Evolutionary conservation across 2,113 vertebrate species (phyloP).

Genomic region (Salvator merianae): DNA sequence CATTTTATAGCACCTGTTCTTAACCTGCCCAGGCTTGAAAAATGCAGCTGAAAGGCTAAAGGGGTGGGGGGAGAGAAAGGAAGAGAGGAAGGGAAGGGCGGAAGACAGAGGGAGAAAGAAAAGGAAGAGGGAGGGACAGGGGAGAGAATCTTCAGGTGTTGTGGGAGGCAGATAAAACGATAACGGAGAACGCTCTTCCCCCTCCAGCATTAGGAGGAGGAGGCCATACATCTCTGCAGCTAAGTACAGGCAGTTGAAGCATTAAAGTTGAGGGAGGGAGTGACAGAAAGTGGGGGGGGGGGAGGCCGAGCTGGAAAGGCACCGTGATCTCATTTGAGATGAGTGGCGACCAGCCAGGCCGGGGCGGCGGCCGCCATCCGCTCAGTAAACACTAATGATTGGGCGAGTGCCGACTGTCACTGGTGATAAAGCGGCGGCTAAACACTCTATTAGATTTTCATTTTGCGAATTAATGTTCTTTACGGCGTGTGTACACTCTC

Average conservation of each 20-base stretch:
- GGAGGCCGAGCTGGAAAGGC: background rate
- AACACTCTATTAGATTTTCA: constrained; percentile 80
- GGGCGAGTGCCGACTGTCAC: constrained; percentile 61
- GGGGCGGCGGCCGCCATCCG: constrained; percentile 44
- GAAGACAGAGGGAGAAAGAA: background rate
- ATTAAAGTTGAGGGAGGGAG: background rate
- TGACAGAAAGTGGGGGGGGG: too few species aligned
- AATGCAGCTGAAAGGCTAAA: too few species aligned
- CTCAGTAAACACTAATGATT: constrained; percentile 70
- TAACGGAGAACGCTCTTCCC: background rate
- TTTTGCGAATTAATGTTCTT: constrained; percentile 79
- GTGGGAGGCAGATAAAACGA: background rate
- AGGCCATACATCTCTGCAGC: background rate
- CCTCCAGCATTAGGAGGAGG: background rate
- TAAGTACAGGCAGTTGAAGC: background rate
- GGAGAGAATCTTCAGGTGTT: background rate
- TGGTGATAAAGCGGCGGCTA: constrained; percentile 72
- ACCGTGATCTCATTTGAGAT: constrained; percentile 33
- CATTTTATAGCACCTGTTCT: background rate
- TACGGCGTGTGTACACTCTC: constrained; percentile 58
- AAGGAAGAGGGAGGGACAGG: background rate
- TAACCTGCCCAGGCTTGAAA: background rate
- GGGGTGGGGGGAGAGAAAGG: background rate
- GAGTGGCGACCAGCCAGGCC: constrained; percentile 51
- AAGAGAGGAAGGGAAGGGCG: background rate